Evolutionary conservation across 2,797 vertebrate species (phyloP).

Genomic region (Craterocephalus amniculus): DNA sequence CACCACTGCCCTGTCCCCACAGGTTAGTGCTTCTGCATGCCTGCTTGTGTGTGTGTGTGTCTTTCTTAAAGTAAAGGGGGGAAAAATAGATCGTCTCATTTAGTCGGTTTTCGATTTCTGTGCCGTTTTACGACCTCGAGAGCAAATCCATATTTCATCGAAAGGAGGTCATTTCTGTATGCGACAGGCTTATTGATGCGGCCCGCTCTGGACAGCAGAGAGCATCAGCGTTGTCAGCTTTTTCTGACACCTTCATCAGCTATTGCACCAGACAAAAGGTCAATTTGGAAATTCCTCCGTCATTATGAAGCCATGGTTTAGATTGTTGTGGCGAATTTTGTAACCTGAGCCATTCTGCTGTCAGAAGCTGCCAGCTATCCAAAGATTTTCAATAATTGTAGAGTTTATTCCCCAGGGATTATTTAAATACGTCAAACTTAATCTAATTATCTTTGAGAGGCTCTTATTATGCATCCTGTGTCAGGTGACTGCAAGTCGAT

Average conservation of each 20-base stretch:
- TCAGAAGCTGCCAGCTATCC: constrained; percentile 7
- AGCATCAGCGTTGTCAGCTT: constrained; percentile 30
- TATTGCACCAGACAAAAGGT: constrained; percentile 38
- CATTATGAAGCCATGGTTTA: constrained; percentile 33
- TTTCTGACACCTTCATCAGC: constrained; percentile 34
- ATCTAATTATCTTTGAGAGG: constrained; percentile 7
- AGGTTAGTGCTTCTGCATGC: constrained; percentile 70
- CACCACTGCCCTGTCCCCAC: constrained; percentile 78
- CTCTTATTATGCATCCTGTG: neutral
- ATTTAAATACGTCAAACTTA: constrained; percentile 4
- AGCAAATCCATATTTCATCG: constrained; percentile 33
- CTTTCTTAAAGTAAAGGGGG: neutral
- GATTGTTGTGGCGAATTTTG: constrained; percentile 11
- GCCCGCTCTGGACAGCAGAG: constrained; percentile 20
- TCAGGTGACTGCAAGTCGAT: neutral
- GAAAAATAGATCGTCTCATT: constrained; percentile 12
- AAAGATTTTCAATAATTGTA: neutral
- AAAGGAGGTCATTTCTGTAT: constrained; percentile 23
- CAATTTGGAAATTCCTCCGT: constrained; percentile 32
- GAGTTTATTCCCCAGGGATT: constrained; percentile 1
- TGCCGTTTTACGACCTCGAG: constrained; percentile 7
- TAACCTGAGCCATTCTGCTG: neutral
- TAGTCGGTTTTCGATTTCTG: constrained; percentile 28
- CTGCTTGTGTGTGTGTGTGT: neutral
- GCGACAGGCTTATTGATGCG: constrained; percentile 27